Percentiles rank a stretch among this genome's conserved stretches.
Conservation (phyloP, 2,113 vertebrate species). For the Craseonycteris thonglongyai region DNA sequence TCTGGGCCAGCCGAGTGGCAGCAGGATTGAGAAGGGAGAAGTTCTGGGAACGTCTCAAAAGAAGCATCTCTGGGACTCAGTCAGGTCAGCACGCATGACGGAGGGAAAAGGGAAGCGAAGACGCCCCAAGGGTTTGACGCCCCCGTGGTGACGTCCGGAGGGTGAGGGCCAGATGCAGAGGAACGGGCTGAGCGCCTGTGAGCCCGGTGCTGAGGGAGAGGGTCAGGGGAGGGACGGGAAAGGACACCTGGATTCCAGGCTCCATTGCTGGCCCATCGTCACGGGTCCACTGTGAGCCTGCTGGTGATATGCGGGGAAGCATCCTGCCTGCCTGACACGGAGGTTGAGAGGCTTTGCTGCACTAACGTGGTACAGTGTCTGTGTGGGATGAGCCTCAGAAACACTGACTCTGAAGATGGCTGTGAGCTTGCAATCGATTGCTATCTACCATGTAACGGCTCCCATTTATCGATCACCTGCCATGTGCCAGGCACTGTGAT, state of each 20-base stretch:
- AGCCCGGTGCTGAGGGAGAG: not conserved
- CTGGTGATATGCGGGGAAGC: not conserved
- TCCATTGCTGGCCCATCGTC: not conserved
- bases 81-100: fast-evolving
- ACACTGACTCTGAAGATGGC: fast-evolving
- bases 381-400: not conserved
- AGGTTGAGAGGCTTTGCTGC: fast-evolving
- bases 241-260: not conserved
- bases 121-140: not conserved
- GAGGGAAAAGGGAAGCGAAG: not conserved
- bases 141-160: not conserved
- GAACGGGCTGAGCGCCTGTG: not conserved
- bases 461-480: not conserved
- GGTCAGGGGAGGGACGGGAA: fast-evolving
- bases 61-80: not conserved
- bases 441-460: not conserved
- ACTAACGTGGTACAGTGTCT: fast-evolving
- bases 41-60: not conserved
- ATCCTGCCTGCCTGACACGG: not conserved
- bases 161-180: fast-evolving
- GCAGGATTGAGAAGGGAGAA: not conserved
- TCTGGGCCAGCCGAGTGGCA: not conserved
- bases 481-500: not conserved
- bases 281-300: not conserved
- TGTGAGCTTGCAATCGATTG: fast-evolving